These are phyloP conservation scores for Epinephelus malabaricus DNA, from an alignment of 2,797 vertebrate species.

Conservation along the genomic window DNA sequence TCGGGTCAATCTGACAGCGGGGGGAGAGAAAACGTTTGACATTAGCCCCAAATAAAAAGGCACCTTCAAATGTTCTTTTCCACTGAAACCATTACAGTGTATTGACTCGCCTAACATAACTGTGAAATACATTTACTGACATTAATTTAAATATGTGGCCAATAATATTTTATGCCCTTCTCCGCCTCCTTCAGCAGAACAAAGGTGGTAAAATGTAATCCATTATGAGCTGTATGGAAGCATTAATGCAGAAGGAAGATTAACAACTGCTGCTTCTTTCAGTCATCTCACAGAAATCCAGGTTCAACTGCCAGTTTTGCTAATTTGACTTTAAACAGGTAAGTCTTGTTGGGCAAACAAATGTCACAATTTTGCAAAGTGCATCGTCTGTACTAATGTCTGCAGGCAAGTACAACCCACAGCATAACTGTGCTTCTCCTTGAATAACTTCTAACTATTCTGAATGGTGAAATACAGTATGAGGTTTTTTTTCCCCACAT, in stretches of 20 bases:
- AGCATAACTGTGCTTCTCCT: slow-evolving; percentile 41
- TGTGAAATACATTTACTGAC: slow-evolving; percentile 10
- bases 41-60: slow-evolving; percentile 70
- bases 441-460: slow-evolving; percentile 47
- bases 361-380: slow-evolving; percentile 12
- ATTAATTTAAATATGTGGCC: slow-evolving; percentile 24
- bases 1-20: slow-evolving; percentile 95
- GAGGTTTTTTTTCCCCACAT: slow-evolving; percentile 28
- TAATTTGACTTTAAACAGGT: slow-evolving; percentile 60
- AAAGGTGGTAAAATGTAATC: slow-evolving; percentile 14
- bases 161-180: slow-evolving; percentile 19
- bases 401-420: slow-evolving; percentile 36
- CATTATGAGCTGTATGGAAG: neutral
- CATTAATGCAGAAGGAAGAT: slow-evolving; percentile 13
- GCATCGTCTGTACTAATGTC: slow-evolving; percentile 28
- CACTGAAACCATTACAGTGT: slow-evolving; percentile 16
- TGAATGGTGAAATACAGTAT: slow-evolving; percentile 45
- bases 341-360: slow-evolving; percentile 52
- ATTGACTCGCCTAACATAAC: slow-evolving; percentile 21
- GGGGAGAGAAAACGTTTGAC: slow-evolving; percentile 60
- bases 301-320: slow-evolving; percentile 21
- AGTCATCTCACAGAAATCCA: slow-evolving; percentile 11
- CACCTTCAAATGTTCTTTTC: slow-evolving; percentile 68
- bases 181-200: slow-evolving; percentile 12
- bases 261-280: neutral